phyloP scores from a whole-genome alignment of 2,113 vertebrate genomes.

The Etia nguti region DNA sequence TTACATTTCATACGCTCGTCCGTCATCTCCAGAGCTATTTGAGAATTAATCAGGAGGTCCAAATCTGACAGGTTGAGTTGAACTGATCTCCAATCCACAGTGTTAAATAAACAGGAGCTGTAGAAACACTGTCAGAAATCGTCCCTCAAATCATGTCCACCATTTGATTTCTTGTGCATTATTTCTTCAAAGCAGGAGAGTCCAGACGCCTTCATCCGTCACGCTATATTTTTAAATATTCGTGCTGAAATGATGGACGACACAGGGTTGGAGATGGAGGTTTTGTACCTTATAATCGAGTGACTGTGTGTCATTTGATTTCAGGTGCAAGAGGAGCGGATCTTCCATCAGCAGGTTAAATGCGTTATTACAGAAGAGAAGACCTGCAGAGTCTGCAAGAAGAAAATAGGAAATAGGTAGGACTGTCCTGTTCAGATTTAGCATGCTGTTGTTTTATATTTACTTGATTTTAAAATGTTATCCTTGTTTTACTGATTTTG shows the following conservation, averaged over 20 bases:
- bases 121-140: neutral
- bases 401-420: slow-evolving; percentile 98
- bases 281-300: neutral
- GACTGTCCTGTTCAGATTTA: neutral
- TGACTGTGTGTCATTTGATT: neutral
- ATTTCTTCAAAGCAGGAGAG: neutral
- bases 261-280: fast-evolving
- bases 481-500: fast-evolving
- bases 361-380: slow-evolving; percentile 99
- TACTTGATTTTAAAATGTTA: neutral
- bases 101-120: neutral
- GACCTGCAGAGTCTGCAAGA: slow-evolving; percentile 95
- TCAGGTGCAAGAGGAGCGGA: slow-evolving; percentile 94
- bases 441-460: neutral
- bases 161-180: neutral
- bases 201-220: fast-evolving
- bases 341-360: slow-evolving; percentile 96
- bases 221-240: neutral
- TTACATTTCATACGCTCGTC: neutral
- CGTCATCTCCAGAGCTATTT: neutral
- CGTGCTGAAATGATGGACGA: neutral
- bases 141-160: neutral
- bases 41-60: neutral
- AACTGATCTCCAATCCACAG: neutral
- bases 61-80: neutral